Conservation (phyloP, 2,888 invertebrate species). For the Phytoseiulus persimilis region DNA sequence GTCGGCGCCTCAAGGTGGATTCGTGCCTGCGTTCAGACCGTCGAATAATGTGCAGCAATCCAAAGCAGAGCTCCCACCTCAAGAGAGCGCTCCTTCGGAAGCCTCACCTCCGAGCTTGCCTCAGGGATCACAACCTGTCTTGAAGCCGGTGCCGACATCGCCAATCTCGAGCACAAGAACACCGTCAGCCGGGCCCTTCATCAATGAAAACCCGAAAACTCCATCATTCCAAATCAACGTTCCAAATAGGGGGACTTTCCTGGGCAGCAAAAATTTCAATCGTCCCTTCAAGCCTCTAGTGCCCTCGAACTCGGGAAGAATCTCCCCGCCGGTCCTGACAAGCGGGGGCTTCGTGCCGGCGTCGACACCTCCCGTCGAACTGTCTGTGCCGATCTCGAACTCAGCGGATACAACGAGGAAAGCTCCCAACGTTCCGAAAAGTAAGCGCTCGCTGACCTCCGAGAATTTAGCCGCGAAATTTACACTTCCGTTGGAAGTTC, state of each 20-base stretch:
- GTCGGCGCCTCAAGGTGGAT: neutral
- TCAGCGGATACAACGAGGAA: neutral
- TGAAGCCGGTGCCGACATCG: neutral
- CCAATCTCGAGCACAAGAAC: too few species aligned
- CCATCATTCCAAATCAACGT: constrained; percentile 6
- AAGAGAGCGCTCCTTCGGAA: neutral
- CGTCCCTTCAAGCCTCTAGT: neutral
- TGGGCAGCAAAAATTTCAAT: constrained; percentile 31
- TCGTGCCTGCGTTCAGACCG: constrained; percentile 9
- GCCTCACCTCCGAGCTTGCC: neutral
- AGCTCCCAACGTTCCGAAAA: neutral
- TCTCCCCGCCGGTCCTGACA: neutral
- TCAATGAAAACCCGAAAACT: neutral
- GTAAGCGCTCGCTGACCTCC: neutral
- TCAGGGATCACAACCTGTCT: neutral
- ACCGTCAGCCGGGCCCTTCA: neutral
- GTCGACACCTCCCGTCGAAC: neutral
- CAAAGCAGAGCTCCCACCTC: constrained; percentile 39
- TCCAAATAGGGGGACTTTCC: neutral
- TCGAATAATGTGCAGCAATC: constrained; percentile 18
- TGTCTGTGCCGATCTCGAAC: neutral
- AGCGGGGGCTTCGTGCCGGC: constrained; percentile 20
- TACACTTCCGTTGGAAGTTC: too few species aligned
- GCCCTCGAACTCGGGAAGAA: neutral
- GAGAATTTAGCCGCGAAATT: too few species aligned